Conservation (phyloP, 2,113 vertebrate species). For the Pseudois nayaur region DNA sequence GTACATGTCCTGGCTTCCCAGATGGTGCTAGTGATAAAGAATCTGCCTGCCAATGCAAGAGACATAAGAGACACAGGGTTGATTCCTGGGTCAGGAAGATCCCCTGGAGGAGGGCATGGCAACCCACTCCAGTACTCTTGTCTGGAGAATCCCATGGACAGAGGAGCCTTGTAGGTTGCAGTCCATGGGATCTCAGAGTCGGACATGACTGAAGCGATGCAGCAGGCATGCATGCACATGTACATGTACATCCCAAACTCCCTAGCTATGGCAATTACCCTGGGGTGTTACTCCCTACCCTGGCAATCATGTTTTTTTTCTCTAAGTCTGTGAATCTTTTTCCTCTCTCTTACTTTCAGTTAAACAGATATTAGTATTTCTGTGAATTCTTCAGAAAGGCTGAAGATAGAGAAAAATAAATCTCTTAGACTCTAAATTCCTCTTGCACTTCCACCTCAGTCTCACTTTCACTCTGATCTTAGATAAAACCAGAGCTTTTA, state of each 20-base stretch:
- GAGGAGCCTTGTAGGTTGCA: background rate
- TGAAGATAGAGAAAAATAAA: slow-evolving; percentile 35
- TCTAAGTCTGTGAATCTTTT: background rate
- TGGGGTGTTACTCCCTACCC: too few species aligned
- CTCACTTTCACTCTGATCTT: slow-evolving; percentile 49
- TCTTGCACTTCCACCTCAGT: background rate
- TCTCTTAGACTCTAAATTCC: slow-evolving; percentile 32
- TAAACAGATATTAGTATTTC: slow-evolving; percentile 42
- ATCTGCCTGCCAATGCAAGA: background rate
- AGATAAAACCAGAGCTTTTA: background rate
- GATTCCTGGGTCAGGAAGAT: background rate
- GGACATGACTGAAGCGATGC: background rate
- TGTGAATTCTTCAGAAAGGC: background rate
- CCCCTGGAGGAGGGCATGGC: background rate
- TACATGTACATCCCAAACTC: background rate
- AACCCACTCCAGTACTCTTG: background rate
- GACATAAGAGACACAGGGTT: background rate
- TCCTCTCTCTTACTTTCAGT: background rate
- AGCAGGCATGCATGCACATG: background rate
- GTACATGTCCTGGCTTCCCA: background rate
- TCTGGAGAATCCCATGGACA: background rate
- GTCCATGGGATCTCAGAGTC: background rate
- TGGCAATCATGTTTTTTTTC: background rate
- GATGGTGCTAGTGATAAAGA: background rate
- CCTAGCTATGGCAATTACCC: background rate